Evolutionary conservation across 2,888 invertebrate species (phyloP), one percentile per base, ranked within the genome.

Genomic region (Thera obeliscata): DNA sequence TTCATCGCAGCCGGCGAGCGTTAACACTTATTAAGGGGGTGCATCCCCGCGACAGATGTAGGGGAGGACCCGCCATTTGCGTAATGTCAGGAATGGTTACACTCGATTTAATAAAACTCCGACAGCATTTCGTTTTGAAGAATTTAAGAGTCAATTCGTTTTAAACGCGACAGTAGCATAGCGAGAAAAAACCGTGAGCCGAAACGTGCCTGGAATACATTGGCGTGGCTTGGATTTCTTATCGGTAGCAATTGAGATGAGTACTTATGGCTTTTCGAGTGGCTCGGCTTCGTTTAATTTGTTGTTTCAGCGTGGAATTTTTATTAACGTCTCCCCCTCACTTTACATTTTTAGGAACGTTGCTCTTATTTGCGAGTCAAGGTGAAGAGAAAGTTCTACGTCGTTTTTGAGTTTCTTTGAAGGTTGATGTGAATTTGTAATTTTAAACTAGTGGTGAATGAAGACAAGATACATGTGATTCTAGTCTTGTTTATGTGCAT

Each of bases 181-280:
- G 89, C 88, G 85, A 88, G 87, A 92, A 92, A 91, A 92, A 93
- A 91, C 89, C 90, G 90, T 91, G 87, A 87, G 90, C 90, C 90
- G 87, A 88, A 90, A 93, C 93, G 93, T 93, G 93, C 91, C 82
- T 80, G 82, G 93, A 93, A 93, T 93, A 93, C 93, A 91, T 92
- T 86, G 90, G 84, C 82, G 83, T 82, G 88, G 91, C 92, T 93
- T 92, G 92, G 93, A 93, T 93, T 93, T 92, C 93, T 93, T 93
- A 93, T 93, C 91, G 93, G 91, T 82, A 87, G 93, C 93, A 91
- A 93, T 93, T 91, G 93, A 93, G 93, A 93, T 93, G 93, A 93
- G 93, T 90, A 93, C 93, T 93, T 93, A 93, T 93, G 93, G 93
- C 91, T 93, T 92, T 91, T 91, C 93, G 90, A 93, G 92, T 92